Evolutionary conservation across 2,113 vertebrate species (phyloP).

Genomic region (Ploceus nigricollis): DNA sequence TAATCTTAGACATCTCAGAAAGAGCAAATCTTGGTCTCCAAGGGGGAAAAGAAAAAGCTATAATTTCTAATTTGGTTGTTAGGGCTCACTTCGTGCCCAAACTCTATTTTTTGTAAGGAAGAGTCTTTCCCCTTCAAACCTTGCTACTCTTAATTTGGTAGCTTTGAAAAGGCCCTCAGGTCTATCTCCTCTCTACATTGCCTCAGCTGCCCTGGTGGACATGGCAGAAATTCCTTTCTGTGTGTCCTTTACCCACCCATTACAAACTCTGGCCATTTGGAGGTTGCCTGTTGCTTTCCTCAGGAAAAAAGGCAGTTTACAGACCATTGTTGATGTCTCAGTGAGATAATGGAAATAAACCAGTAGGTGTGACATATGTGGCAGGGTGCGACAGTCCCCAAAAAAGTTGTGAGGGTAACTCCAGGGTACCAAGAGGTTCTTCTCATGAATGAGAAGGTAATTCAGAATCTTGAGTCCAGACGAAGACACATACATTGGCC

Average conservation of each 20-base stretch:
- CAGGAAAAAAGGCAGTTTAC: not conserved
- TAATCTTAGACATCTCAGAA: not conserved
- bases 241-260: not conserved
- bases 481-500: not conserved
- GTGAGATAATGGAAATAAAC: not conserved
- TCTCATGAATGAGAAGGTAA: not conserved
- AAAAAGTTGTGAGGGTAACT: not conserved
- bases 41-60: not conserved
- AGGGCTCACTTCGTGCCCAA: not conserved
- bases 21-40: not conserved
- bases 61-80: not conserved
- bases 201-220: not conserved
- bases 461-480: not conserved
- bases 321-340: not conserved
- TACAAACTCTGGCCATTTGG: not conserved
- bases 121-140: not conserved
- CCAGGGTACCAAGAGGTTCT: not conserved
- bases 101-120: not conserved
- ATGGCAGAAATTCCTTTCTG: not conserved
- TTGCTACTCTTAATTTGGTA: not conserved
- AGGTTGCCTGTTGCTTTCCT: not conserved
- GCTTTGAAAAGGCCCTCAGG: not conserved
- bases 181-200: not conserved
- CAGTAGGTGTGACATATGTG: rapidly evolving
- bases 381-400: not conserved